Evolutionary conservation across 2,113 vertebrate genomes (phyloP), one percentile per base, ranked within the genome.

Genomic region (Engystomops pustulosus): DNA sequence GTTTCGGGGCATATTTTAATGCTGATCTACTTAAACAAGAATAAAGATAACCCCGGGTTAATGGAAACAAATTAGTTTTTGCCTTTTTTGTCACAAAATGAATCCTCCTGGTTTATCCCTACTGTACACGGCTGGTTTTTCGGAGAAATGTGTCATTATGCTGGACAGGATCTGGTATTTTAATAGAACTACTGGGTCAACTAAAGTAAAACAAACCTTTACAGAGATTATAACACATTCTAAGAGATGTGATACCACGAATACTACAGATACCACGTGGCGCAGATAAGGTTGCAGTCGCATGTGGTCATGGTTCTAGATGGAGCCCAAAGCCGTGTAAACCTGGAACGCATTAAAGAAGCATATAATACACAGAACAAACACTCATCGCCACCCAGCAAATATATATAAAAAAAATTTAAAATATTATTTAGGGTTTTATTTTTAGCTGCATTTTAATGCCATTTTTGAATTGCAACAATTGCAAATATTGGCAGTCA

Each of bases 11-110:
- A 76, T 77, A 78, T 77, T 78, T 84, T 84, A 84, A 84, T 77
- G 74, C 62, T 78, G 82, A 84, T 84, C 82, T 84, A 78, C 72
- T 84, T 84, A 84, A 84, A 69, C 47, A 41, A 84, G 82, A 84
- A 77, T 68, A 84, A 77, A 84, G 82, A 84, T 84, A 84, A 84
- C 82, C 82, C 82, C 32, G 11, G 82, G 82, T 84, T 84, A 84
- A 84, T 84, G 74, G 82, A 84, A 84, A 84, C 82, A 84, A 77
- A 84, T 78, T 84, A 38, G 74, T 76, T 78, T 78, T 84, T 78
- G 58, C 82, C 44, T 71, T 83, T 84, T 84, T 84, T 78, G 71
- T 78, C 82, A 51, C 60, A 44, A 68, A 84, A 78, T 49, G 44
- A 78, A 77, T 69, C 74, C 62, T 51, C 45, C 72, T 78, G 45